phyloP scores from a whole-genome alignment of 1,140 invertebrate genomes.

The Rhysida immarginata region DNA sequence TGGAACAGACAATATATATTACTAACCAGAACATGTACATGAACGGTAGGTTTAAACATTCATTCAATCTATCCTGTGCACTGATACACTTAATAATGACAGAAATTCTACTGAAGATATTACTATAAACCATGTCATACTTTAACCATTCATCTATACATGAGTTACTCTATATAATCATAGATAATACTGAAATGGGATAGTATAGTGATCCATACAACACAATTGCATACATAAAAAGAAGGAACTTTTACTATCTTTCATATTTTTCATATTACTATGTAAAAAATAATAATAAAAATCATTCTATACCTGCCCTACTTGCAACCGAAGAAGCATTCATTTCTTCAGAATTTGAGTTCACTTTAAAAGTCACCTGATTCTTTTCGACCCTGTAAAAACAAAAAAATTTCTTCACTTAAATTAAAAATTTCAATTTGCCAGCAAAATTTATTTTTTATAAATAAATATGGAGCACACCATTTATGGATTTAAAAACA shows the following conservation, averaged over 20 bases:
- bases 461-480: no score
- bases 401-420: not conserved
- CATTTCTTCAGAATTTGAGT: slow-evolving; percentile 46
- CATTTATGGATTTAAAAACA: no score
- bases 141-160: no score
- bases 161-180: not conserved
- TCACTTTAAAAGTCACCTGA: slow-evolving; percentile 69
- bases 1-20: no score
- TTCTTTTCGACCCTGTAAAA: slow-evolving; percentile 46
- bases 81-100: no score
- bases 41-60: no score
- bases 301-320: slow-evolving; percentile 43
- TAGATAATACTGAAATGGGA: not conserved
- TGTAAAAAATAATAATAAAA: slow-evolving; percentile 7
- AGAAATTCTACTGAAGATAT: no score
- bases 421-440: no score
- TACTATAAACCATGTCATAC: no score
- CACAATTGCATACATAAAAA: not conserved
- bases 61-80: no score
- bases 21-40: no score
- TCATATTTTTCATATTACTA: not conserved
- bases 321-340: slow-evolving; percentile 54
- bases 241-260: slow-evolving; percentile 4
- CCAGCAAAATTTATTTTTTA: no score
- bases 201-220: not conserved